Evolutionary conservation across 2,888 invertebrate genomes (phyloP), one percentile per base, ranked within the genome.

Genomic region (Sinhomidia bicolor): DNA sequence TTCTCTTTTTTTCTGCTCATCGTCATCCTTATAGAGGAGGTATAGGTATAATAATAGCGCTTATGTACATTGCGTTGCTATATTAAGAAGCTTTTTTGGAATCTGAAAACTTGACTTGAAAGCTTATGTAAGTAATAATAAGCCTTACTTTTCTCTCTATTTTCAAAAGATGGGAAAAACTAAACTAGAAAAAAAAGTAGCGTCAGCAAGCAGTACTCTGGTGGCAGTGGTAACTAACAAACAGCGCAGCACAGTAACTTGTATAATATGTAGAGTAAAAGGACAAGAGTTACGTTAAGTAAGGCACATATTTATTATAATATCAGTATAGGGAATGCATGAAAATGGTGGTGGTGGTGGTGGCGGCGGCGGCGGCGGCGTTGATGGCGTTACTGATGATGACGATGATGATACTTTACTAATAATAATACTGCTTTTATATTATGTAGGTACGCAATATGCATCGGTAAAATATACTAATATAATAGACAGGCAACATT

Each of bases 201-300:
- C 62, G 62, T 62, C 62, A 62, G 32, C 17, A 32, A 47, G 57
- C 17, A 57, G 32, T n/a, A 60, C 23, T 6, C 1, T 14, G 23
- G 17, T 1, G 17, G 29, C 26, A 57, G 57, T 23, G 6, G 10
- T 6, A 57, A 57, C 57, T 23, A 57, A n/a, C n/a, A n/a, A n/a
- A n/a, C n/a, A n/a, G n/a, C n/a, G n/a, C 60, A 36, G 62, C 62
- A 62, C 60, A 26, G 17, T 60, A 23, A 60, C 60, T 29, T 36
- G 32, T 65, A 65, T 65, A 65, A 65, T 65, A 65, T 65, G 14
- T 65, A 17, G 65, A 65, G 65, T 65, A 65, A 65, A 65, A 65
- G 17, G 65, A 65, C 23, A 60, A 23, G 12, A 23, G 60, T 60
- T 2, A 23, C 10, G 26, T 60, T 7, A 41, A 17, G 57, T 57